Evolutionary conservation across 2,113 vertebrate genomes (phyloP), one percentile per base, ranked within the genome.

Genomic region (Petaurus breviceps): DNA sequence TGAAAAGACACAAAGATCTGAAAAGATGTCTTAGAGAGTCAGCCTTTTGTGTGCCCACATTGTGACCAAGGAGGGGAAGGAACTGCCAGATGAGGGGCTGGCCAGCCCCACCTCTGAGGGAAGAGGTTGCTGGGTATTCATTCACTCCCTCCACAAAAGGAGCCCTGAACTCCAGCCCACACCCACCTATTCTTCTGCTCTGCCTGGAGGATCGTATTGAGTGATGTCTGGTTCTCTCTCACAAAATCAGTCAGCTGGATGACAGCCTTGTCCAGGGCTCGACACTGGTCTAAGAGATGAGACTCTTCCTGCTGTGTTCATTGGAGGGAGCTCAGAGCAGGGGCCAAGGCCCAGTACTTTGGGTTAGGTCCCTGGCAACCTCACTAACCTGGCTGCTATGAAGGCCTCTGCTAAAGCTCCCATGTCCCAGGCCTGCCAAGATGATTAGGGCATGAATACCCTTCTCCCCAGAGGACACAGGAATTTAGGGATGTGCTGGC

Each of bases 141-240:
- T 43, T 43, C 37, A n/a, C 57, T 37, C 37, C 19, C 37, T 22
- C 19, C 37, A 77, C 37, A 77, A n/a, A n/a, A n/a, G 37, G 37
- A n/a, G 37, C 68, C n/a, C 19, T n/a, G 19, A 23, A 43, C 16
- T 28, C 51, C 0, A 2, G 49, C 90, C 49, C 53, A 89, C 47
- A 96, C 97, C 93, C 93, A 98, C 98, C 94, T 54, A 54, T 97
- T 96, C 94, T 97, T 95, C 94, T 96, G 96, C 84, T 97, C 90
- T 0, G 96, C 92, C 95, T 95, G 90, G 25, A 98, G 94, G 93
- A 98, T n/a, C 0, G 37, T 94, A 91, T 89, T 96, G 92, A 98
- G 96, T 0, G 96, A 98, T 47, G 91, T 5, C 93, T 97, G 98
- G 94, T 97, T 98, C 94, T 98, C 97, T 50, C 22, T 93, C 84